phyloP scores from a whole-genome alignment of 37 sponge, comb jelly and placozoan species.

The Theonella swinhoei region DNA sequence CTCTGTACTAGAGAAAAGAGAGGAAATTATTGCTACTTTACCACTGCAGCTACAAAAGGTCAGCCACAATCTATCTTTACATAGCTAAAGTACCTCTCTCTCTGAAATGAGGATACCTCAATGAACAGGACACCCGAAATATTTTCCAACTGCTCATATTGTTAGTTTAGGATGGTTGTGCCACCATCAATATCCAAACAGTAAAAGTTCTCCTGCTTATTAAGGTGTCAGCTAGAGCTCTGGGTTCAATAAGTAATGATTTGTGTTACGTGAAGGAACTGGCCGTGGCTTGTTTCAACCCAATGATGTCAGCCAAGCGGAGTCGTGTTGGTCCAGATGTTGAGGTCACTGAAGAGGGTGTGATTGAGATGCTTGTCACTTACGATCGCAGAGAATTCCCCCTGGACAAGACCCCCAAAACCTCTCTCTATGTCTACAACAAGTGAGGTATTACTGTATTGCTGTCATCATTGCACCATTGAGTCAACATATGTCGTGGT shows the following conservation, averaged over 20 bases:
- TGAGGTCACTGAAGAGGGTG: conserved; percentile 76
- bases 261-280: conserved; percentile 13
- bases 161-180: too few relatives aligned
- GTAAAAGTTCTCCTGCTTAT: too few relatives aligned
- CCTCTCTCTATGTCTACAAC: conserved; percentile 15
- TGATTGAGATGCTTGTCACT: conserved; percentile 52
- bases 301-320: conserved; percentile 35
- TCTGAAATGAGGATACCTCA: too few relatives aligned
- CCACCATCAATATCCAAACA: too few relatives aligned
- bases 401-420: conserved; percentile 18
- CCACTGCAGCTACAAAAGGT: conserved; percentile 50
- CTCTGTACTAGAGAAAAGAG: conserved; percentile 29
- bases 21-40: background rate
- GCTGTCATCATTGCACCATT: too few relatives aligned
- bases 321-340: conserved; percentile 33
- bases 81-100: too few relatives aligned
- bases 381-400: conserved; percentile 45
- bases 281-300: conserved; percentile 9
- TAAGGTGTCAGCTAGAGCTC: too few relatives aligned
- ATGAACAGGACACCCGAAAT: too few relatives aligned
- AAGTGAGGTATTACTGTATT: too few relatives aligned
- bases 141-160: background rate
- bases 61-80: too few relatives aligned
- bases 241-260: background rate
- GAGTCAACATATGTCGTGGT: too few relatives aligned